Evolutionary conservation across 2,113 vertebrate genomes (phyloP).

Genomic region (Prinia subflava): DNA sequence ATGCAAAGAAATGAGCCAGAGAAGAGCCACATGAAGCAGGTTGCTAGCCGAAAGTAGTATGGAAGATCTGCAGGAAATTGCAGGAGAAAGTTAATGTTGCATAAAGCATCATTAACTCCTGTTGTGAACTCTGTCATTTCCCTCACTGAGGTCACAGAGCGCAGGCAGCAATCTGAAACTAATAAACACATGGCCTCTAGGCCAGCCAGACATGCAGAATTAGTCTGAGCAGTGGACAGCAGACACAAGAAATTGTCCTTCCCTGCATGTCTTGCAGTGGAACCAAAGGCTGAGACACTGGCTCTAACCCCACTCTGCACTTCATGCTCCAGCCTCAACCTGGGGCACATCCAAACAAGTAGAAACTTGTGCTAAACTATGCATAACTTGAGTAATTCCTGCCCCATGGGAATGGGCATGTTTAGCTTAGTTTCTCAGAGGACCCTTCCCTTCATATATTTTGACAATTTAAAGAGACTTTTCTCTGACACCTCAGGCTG

Average conservation of each 20-base stretch:
- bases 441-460: not conserved
- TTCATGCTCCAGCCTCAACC: not conserved
- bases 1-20: constrained; percentile 5
- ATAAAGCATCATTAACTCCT: constrained; percentile 13
- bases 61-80: constrained; percentile 5
- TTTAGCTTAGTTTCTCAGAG: constrained; percentile 4
- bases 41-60: not conserved
- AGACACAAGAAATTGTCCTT: not conserved
- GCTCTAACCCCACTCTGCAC: not conserved
- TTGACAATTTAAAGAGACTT: constrained; percentile 51
- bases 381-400: not conserved
- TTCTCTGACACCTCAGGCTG: constrained; percentile 45
- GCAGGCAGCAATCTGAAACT: not conserved
- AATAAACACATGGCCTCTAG: not conserved
- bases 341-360: not conserved
- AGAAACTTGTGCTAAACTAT: not conserved
- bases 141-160: not conserved
- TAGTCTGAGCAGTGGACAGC: not conserved
- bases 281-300: not conserved
- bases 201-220: not conserved
- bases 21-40: not conserved
- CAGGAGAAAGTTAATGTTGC: constrained; percentile 26
- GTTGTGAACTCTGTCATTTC: not conserved
- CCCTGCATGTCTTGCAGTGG: not conserved
- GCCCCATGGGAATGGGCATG: not conserved